Evolutionary conservation across 1,140 invertebrate species (phyloP).

Genomic region (Pararge aegeria): DNA sequence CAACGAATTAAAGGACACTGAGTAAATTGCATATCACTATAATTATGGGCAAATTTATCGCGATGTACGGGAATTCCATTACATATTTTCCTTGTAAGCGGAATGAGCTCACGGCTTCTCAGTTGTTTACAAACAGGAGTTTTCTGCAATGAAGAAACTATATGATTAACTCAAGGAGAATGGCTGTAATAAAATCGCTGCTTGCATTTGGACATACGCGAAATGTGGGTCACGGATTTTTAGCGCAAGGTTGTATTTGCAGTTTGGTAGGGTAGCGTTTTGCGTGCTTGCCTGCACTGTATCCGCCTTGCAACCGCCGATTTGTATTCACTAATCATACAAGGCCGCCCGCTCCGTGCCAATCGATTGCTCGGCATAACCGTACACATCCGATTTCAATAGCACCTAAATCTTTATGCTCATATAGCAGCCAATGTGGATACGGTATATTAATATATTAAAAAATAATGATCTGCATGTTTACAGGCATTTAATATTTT

Average conservation of each 20-base stretch:
- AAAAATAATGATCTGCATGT: no score
- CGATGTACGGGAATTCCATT: neutral
- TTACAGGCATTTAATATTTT: no score
- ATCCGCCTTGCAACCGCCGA: slow-evolving; percentile 64
- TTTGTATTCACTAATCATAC: slow-evolving; percentile 61
- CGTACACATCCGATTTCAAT: slow-evolving; percentile 59
- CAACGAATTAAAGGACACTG: neutral
- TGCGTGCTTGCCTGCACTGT: slow-evolving; percentile 47
- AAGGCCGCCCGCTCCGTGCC: slow-evolving; percentile 56
- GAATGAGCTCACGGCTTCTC: slow-evolving; percentile 14
- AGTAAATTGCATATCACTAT: neutral
- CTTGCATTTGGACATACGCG: slow-evolving; percentile 61
- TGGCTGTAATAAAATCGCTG: slow-evolving; percentile 58
- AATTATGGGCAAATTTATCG: neutral
- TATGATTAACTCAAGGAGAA: slow-evolving; percentile 42
- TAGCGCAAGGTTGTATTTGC: slow-evolving; percentile 65
- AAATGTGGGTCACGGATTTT: slow-evolving; percentile 74
- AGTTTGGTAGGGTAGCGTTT: slow-evolving; percentile 42
- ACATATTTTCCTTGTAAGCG: slow-evolving; percentile 15
- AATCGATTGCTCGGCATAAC: slow-evolving; percentile 57
- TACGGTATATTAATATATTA: neutral
- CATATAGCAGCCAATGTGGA: slow-evolving; percentile 1
- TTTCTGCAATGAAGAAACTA: slow-evolving; percentile 16
- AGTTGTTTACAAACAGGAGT: slow-evolving; percentile 6
- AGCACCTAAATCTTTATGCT: slow-evolving; percentile 36